Conservation (phyloP, 2,888 invertebrate genomes). For the Pseudeuparius sepicola region DNA sequence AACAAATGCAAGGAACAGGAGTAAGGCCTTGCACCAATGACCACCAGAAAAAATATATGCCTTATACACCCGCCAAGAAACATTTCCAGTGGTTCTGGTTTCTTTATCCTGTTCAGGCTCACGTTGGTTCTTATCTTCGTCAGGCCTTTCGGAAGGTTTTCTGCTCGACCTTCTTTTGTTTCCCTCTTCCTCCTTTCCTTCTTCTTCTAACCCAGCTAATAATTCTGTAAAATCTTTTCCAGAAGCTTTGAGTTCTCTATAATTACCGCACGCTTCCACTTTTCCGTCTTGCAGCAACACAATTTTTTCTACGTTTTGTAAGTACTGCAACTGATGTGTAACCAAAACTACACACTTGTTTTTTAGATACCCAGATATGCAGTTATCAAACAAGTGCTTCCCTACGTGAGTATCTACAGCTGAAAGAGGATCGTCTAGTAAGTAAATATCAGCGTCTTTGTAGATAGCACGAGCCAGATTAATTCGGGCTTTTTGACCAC, state of each 20-base stretch:
- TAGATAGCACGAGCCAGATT: constrained; percentile 78
- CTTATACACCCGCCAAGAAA: constrained; percentile 44
- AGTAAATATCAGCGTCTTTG: constrained; percentile 70
- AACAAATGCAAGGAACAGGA: constrained; percentile 43
- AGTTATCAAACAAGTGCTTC: constrained; percentile 74
- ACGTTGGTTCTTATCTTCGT: constrained; percentile 16
- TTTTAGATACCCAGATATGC: constrained; percentile 51
- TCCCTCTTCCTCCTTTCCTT: constrained; percentile 20
- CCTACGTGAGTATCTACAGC: constrained; percentile 86
- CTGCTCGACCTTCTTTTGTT: constrained; percentile 17
- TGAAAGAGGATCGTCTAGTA: constrained; percentile 80
- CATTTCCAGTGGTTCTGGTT: constrained; percentile 48
- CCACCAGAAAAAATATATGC: constrained; percentile 66
- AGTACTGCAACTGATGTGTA: constrained; percentile 61
- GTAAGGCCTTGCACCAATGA: constrained; percentile 42
- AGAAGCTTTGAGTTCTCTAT: constrained; percentile 56
- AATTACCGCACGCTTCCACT: constrained; percentile 53
- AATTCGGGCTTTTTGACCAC: constrained; percentile 78
- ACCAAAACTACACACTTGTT: constrained; percentile 62
- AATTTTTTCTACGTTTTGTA: constrained; percentile 45
- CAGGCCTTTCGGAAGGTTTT: constrained; percentile 9
- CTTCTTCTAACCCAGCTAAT: constrained; percentile 25
- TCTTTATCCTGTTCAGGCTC: constrained; percentile 43
- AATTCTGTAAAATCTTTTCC: constrained; percentile 62
- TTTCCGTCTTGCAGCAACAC: constrained; percentile 46